Evolutionary conservation across 2,113 vertebrate genomes (phyloP).

Genomic region (Azemiops feae): DNA sequence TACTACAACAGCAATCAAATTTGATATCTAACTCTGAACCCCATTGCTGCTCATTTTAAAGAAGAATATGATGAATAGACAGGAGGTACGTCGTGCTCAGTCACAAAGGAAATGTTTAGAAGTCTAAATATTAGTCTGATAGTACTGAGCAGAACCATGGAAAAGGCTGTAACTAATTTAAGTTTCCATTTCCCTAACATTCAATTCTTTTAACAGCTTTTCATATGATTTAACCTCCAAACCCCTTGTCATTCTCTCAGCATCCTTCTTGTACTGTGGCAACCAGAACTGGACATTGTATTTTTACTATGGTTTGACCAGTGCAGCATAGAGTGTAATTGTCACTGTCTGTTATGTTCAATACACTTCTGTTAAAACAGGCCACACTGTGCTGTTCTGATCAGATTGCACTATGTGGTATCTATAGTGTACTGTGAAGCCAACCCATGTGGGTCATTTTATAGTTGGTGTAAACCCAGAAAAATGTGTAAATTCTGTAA

Average conservation of each 20-base stretch:
- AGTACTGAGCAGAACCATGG: neutral
- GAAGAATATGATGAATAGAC: constrained; percentile 50
- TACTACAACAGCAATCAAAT: constrained; percentile 37
- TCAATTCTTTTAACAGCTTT: neutral
- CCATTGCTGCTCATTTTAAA: constrained; percentile 43
- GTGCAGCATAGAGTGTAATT: neutral
- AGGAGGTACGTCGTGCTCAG: constrained; percentile 36
- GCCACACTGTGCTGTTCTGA: neutral
- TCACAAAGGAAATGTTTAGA: constrained; percentile 1
- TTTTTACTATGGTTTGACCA: neutral
- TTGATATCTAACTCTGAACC: constrained; percentile 47
- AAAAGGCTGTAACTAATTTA: neutral
- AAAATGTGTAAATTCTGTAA: neutral
- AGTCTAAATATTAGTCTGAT: neutral
- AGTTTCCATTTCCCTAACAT: neutral
- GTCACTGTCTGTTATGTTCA: neutral
- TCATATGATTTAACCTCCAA: neutral
- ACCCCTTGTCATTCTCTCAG: neutral
- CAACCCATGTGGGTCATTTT: neutral
- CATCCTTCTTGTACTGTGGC: neutral
- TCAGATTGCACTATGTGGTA: neutral
- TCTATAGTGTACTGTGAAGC: neutral
- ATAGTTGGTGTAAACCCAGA: neutral
- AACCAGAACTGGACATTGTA: neutral
- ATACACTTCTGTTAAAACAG: neutral